Conservation (phyloP, 2,888 invertebrate genomes). For the Gryllus longicercus region DNA sequence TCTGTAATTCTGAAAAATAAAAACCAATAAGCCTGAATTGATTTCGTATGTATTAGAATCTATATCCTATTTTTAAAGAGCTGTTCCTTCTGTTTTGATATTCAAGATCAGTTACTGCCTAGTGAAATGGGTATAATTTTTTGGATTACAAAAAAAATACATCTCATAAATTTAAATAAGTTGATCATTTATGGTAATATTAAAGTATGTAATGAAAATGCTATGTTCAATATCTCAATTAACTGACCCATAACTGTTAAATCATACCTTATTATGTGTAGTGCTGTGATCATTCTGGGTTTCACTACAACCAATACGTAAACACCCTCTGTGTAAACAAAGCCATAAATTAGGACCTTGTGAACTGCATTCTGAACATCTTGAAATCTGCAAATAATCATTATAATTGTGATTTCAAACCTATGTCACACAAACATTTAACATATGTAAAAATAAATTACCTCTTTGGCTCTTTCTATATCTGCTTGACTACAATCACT, state of each 20-base stretch:
- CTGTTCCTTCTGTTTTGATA: too few relatives aligned
- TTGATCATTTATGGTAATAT: too few relatives aligned
- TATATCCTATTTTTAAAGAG: too few relatives aligned
- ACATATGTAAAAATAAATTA: conserved; percentile 21
- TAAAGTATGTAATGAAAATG: too few relatives aligned
- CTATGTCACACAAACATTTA: neutral
- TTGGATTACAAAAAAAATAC: neutral
- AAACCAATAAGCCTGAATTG: neutral
- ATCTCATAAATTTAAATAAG: neutral
- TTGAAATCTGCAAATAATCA: conserved; percentile 48
- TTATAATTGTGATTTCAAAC: neutral
- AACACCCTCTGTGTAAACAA: conserved; percentile 75
- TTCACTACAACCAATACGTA: conserved; percentile 80
- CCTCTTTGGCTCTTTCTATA: conserved; percentile 35
- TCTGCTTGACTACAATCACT: conserved; percentile 33
- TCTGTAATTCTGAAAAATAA: conserved; percentile 53
- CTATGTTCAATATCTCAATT: too few relatives aligned
- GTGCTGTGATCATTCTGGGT: conserved; percentile 79
- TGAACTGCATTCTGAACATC: conserved; percentile 70
- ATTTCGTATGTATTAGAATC: too few relatives aligned
- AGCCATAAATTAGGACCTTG: conserved; percentile 81
- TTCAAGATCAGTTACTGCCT: too few relatives aligned
- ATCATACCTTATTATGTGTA: conserved; percentile 65
- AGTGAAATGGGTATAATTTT: neutral
- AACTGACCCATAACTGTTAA: too few relatives aligned